These are phyloP conservation scores for Latheticus oryzae DNA, from an alignment of 2,888 invertebrate genomes.

Conservation along the genomic window DNA sequence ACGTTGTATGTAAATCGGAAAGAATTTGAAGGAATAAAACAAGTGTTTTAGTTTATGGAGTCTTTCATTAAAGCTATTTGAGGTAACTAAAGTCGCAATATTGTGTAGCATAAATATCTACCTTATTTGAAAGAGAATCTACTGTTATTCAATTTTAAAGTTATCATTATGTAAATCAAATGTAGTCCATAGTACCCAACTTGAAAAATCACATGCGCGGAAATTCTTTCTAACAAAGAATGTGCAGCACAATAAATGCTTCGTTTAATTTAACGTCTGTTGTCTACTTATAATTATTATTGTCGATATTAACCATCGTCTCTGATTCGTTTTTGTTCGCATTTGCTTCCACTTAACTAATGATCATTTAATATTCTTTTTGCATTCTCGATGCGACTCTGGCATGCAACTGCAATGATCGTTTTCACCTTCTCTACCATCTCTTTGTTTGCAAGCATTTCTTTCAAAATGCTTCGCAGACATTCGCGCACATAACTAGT, in stretches of 20 bases:
- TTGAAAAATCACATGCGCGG: no score
- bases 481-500: constrained; percentile 14
- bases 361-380: constrained; percentile 36
- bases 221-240: background rate
- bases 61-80: constrained; percentile 6
- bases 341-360: constrained; percentile 25
- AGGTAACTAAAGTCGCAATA: background rate
- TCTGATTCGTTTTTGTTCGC: constrained; percentile 25
- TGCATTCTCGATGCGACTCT: constrained; percentile 34
- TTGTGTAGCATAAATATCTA: no score
- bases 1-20: constrained; percentile 53
- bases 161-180: no score
- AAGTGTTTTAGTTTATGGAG: constrained; percentile 52
- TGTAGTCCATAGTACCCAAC: no score
- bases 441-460: constrained; percentile 24
- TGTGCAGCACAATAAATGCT: background rate
- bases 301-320: constrained; percentile 24
- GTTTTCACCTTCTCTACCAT: constrained; percentile 32
- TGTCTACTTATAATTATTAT: constrained; percentile 22
- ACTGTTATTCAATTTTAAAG: no score
- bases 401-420: constrained; percentile 40
- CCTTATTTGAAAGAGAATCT: no score
- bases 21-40: constrained; percentile 51
- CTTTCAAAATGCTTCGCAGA: constrained; percentile 20
- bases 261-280: constrained; percentile 19